phyloP scores from a whole-genome alignment of 2,888 invertebrate genomes.

The Pachymerium ferrugineum region DNA sequence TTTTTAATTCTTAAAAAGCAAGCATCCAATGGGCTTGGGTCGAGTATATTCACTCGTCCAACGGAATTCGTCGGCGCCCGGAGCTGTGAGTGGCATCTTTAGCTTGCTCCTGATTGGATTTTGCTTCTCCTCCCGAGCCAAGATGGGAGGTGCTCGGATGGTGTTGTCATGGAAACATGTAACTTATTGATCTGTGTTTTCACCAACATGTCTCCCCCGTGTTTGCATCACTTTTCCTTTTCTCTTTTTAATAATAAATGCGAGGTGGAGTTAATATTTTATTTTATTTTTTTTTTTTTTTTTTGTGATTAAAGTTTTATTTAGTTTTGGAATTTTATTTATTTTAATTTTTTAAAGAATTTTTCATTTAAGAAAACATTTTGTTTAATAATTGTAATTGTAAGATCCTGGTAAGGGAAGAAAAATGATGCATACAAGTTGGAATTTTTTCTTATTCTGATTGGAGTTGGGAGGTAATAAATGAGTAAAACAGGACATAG shows the following conservation, averaged over 20 bases:
- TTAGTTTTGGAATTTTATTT: neutral
- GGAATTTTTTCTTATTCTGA: neutral
- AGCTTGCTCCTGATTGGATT: constrained; percentile 6
- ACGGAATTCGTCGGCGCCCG: constrained; percentile 7
- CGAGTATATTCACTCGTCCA: neutral
- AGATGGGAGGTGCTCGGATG: constrained; percentile 16
- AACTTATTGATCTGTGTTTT: constrained; percentile 1
- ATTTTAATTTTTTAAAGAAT: too few species aligned
- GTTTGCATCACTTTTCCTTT: neutral
- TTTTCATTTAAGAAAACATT: too few species aligned
- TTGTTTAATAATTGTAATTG: neutral
- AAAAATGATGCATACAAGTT: neutral
- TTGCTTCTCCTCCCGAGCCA: constrained; percentile 8
- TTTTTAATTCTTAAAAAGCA: neutral
- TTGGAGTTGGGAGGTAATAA: neutral
- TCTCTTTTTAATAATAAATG: neutral
- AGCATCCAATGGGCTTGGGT: constrained; percentile 5
- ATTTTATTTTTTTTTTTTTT: neutral
- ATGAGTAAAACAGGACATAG: neutral
- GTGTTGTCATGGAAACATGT: neutral
- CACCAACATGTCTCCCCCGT: constrained; percentile 7
- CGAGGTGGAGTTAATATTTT: neutral
- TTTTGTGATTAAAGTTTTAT: too few species aligned
- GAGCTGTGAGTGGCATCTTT: neutral
- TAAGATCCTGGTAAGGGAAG: constrained; percentile 1